These are phyloP conservation scores for Temnothorax unifasciatus DNA, from an alignment of 2,888 invertebrate genomes.

Conservation along the genomic window DNA sequence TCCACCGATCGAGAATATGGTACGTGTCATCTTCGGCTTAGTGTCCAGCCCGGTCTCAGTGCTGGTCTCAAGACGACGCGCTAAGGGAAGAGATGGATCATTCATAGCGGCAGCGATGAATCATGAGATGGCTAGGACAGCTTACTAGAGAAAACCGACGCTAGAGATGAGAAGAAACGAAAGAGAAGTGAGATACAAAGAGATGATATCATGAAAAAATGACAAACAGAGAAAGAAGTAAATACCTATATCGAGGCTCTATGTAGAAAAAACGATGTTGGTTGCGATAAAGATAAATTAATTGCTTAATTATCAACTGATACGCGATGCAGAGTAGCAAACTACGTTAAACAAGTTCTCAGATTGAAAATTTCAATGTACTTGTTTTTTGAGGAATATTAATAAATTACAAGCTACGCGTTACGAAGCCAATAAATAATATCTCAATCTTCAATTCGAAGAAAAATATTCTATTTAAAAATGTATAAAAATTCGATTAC, in stretches of 20 bases:
- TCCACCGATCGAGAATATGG: constrained; percentile 50
- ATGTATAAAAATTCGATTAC: neutral
- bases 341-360: constrained; percentile 6
- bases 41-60: constrained; percentile 65
- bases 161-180: constrained; percentile 18
- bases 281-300: constrained; percentile 12
- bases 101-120: constrained; percentile 86
- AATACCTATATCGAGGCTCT: neutral
- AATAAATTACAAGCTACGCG: constrained; percentile 6
- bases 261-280: neutral
- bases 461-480: neutral
- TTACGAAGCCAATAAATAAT: constrained; percentile 6
- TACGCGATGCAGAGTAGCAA: neutral
- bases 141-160: constrained; percentile 76
- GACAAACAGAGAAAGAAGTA: constrained; percentile 17
- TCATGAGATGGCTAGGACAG: constrained; percentile 83
- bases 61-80: constrained; percentile 53
- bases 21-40: constrained; percentile 55
- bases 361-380: constrained; percentile 11
- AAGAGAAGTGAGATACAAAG: constrained; percentile 25
- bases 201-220: constrained; percentile 28
- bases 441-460: neutral
- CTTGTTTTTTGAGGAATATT: neutral
- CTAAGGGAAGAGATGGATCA: constrained; percentile 84
- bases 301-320: constrained; percentile 16